Conservation (phyloP, 1,140 invertebrate genomes). For the Pantala flavescens region DNA sequence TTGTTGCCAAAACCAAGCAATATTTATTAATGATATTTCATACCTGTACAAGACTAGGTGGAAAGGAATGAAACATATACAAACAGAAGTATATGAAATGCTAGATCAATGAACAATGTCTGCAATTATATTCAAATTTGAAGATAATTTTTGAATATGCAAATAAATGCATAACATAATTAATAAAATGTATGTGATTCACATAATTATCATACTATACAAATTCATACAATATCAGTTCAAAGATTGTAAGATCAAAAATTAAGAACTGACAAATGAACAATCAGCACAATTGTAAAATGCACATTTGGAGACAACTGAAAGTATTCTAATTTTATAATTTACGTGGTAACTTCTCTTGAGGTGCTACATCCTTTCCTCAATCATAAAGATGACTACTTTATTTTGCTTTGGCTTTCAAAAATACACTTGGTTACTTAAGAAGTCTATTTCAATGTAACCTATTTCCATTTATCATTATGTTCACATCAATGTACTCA, state of each 20-base stretch:
- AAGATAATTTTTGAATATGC: too few species aligned
- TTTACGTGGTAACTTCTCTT: not conserved
- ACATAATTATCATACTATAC: too few species aligned
- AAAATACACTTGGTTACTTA: not conserved
- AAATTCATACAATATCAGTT: too few species aligned
- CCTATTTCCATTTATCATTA: not conserved
- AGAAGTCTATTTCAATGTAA: not conserved
- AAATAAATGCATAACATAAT: too few species aligned
- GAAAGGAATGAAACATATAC: not conserved
- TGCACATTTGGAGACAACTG: too few species aligned
- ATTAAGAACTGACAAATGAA: too few species aligned
- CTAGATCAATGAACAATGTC: too few species aligned
- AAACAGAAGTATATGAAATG: too few species aligned
- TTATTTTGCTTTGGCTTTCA: not conserved
- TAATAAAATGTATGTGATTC: too few species aligned
- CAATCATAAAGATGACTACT: not conserved
- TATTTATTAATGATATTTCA: not conserved
- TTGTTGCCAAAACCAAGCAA: constrained; percentile 7
- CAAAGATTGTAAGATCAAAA: too few species aligned
- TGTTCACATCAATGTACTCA: not conserved
- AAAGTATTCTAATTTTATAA: not conserved
- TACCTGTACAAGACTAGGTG: constrained; percentile 1
- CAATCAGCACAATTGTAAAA: too few species aligned
- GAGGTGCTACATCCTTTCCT: constrained; percentile 2
- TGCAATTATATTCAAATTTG: too few species aligned